Conservation (phyloP, 2,888 invertebrate species). For the Iphiclides podalirius region DNA sequence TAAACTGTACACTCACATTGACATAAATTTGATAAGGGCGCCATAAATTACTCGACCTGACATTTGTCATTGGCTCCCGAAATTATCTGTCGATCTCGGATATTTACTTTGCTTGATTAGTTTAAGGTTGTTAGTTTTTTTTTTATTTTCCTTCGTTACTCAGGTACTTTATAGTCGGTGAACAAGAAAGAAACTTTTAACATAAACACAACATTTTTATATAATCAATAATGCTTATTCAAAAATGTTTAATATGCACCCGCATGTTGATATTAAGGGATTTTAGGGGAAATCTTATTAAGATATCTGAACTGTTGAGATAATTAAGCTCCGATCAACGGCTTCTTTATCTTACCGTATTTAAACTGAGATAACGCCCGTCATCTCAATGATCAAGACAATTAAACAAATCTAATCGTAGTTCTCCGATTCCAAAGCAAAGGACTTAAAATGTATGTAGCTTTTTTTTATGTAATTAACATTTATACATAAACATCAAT, state of each 20-base stretch:
- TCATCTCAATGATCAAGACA: not conserved
- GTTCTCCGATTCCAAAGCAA: not conserved
- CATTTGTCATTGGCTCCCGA: constrained; percentile 51
- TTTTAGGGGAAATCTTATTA: not conserved
- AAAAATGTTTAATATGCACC: no score
- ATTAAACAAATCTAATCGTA: not conserved
- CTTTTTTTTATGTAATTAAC: not conserved
- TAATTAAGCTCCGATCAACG: not conserved
- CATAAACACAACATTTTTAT: no score
- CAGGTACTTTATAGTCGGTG: not conserved
- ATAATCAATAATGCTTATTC: no score
- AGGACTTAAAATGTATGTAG: not conserved
- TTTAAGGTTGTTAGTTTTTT: constrained; percentile 7
- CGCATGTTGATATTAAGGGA: no score
- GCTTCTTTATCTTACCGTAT: not conserved
- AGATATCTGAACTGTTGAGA: not conserved
- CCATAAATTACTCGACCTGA: constrained; percentile 46
- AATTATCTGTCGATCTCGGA: constrained; percentile 39
- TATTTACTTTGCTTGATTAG: constrained; percentile 37
- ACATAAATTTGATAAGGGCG: constrained; percentile 59
- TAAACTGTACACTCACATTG: constrained; percentile 50
- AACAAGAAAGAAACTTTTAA: constrained; percentile 4
- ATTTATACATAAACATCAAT: not conserved
- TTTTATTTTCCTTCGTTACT: constrained; percentile 8
- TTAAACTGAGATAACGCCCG: not conserved